Percentiles rank a stretch among this genome's conserved stretches.
Evolutionary conservation across 2,888 invertebrate species (phyloP).

Genomic region (Andrena praecox): DNA sequence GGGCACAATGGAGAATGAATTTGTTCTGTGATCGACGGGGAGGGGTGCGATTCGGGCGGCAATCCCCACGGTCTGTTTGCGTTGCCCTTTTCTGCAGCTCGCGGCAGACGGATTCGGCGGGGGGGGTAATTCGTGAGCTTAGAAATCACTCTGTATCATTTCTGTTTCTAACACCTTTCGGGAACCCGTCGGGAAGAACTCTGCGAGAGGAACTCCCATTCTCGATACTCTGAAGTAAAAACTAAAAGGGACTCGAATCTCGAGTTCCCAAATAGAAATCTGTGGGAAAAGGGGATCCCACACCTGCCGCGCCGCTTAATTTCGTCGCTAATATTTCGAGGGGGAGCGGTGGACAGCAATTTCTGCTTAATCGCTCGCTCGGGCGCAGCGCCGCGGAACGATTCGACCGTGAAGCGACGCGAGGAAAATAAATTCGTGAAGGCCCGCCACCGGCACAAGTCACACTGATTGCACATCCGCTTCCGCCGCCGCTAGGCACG

Average conservation of each 20-base stretch:
- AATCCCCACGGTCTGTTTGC: not conserved
- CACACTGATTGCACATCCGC: conserved; percentile 82
- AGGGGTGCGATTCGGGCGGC: not conserved
- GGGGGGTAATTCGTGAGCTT: no score
- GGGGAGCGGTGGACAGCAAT: conserved; percentile 44
- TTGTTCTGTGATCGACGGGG: not conserved
- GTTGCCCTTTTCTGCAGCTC: not conserved
- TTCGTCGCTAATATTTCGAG: not conserved
- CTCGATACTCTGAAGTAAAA: not conserved
- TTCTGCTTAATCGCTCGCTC: conserved; percentile 63
- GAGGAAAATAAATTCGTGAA: conserved; percentile 67
- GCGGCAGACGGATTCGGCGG: no score
- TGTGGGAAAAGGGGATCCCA: not conserved
- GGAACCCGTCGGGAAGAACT: no score
- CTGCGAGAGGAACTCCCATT: no score
- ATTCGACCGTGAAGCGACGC: conserved; percentile 63
- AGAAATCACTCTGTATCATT: no score
- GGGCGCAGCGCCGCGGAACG: conserved; percentile 44
- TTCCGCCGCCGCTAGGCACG: conserved; percentile 76
- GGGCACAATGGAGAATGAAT: conserved; percentile 13
- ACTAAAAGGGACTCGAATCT: not conserved
- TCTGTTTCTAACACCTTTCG: no score
- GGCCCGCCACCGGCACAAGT: conserved; percentile 67
- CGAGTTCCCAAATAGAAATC: not conserved
- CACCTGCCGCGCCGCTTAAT: conserved; percentile 29